These are phyloP conservation scores for Psophia crepitans DNA, from an alignment of 2,113 vertebrate genomes.

Conservation along the genomic window DNA sequence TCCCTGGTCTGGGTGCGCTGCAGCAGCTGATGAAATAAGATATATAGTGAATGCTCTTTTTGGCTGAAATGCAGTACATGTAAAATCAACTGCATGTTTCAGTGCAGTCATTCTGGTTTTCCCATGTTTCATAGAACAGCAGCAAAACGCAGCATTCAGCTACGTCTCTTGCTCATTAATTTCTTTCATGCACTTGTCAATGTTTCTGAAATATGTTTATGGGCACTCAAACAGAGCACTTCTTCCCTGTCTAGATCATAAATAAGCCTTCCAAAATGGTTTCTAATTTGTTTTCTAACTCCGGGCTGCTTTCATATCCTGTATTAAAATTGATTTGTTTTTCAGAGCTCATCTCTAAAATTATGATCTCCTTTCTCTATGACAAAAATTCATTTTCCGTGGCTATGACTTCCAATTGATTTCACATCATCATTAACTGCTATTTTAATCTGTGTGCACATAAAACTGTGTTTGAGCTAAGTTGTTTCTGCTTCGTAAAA, in stretches of 20 bases:
- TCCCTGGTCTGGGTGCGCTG: background rate
- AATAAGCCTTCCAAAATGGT: background rate
- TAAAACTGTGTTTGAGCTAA: background rate
- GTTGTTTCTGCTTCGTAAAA: background rate
- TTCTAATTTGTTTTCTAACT: slow-evolving; percentile 1
- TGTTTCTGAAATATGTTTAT: background rate
- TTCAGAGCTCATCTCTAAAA: background rate
- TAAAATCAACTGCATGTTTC: background rate
- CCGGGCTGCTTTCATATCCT: background rate
- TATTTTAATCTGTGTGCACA: background rate
- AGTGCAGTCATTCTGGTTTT: background rate
- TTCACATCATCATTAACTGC: slow-evolving; percentile 11
- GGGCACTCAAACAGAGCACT: background rate
- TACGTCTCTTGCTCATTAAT: background rate
- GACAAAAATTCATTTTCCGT: background rate
- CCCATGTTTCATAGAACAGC: background rate
- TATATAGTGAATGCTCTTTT: background rate
- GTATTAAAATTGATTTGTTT: background rate
- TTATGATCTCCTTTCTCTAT: background rate
- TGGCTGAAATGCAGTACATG: background rate
- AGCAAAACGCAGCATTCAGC: background rate
- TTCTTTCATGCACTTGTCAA: background rate
- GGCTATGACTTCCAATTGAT: background rate
- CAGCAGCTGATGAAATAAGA: background rate
- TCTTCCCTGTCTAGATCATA: background rate